Percentiles rank a stretch among this genome's conserved stretches.
Evolutionary conservation across 2,113 vertebrate species (phyloP).

Genomic region (Pica pica): DNA sequence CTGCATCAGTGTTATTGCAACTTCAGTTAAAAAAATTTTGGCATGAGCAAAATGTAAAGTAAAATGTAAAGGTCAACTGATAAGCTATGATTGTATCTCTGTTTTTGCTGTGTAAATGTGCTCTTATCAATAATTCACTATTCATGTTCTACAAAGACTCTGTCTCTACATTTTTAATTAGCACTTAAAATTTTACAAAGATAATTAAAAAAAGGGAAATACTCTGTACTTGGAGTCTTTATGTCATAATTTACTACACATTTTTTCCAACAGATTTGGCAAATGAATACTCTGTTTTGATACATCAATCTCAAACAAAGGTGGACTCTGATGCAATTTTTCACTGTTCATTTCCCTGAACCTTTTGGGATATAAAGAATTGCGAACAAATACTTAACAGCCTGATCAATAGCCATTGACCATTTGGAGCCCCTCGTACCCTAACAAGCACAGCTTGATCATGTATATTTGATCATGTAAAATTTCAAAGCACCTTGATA

Average conservation of each 20-base stretch:
- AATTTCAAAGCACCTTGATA: slow-evolving; percentile 73
- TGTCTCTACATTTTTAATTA: slow-evolving; percentile 25
- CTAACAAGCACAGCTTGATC: slow-evolving; percentile 77
- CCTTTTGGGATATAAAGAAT: slow-evolving; percentile 74
- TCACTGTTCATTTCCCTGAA: slow-evolving; percentile 66
- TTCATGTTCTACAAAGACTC: slow-evolving; percentile 24
- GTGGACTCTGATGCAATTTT: slow-evolving; percentile 48
- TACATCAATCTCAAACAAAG: slow-evolving; percentile 61
- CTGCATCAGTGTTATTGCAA: not conserved
- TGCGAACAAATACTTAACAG: slow-evolving; percentile 74
- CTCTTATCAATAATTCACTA: slow-evolving; percentile 56
- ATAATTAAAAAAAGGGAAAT: not conserved
- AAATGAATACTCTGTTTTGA: not conserved
- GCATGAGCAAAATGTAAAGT: not conserved
- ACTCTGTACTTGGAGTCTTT: not conserved
- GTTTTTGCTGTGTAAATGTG: not conserved
- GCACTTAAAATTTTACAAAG: not conserved
- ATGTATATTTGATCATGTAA: slow-evolving; percentile 77
- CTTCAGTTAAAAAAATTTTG: not conserved
- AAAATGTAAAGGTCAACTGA: not conserved
- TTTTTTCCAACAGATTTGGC: slow-evolving; percentile 46
- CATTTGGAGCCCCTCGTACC: slow-evolving; percentile 51
- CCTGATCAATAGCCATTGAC: slow-evolving; percentile 80
- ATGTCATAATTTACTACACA: not conserved
- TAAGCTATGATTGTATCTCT: not conserved